phyloP scores from a whole-genome alignment of 2,888 invertebrate genomes.

The Nephrotoma guestfalica region DNA sequence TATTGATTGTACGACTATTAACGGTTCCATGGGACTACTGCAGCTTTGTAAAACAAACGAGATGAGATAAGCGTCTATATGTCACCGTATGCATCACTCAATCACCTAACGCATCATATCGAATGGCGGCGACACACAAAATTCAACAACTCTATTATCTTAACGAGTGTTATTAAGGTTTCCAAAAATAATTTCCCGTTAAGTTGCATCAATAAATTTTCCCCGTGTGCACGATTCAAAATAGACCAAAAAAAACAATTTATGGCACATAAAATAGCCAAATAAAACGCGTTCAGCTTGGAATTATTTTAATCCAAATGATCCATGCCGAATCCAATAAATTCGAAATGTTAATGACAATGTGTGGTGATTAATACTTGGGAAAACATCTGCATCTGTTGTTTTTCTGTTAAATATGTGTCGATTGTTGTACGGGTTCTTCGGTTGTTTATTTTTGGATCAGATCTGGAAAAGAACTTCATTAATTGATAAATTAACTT shows the following conservation, averaged over 20 bases:
- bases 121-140: not conserved
- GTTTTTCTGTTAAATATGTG: not conserved
- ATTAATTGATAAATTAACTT: not conserved
- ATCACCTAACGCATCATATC: not conserved
- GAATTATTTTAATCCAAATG: not conserved
- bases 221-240: not conserved
- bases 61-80: not conserved
- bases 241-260: not conserved
- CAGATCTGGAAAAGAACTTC: not conserved
- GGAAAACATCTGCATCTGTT: not conserved
- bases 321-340: not conserved
- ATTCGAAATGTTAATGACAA: not conserved
- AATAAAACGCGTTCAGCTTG: not conserved
- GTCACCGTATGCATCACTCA: not conserved
- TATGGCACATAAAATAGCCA: not conserved
- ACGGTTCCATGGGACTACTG: not conserved
- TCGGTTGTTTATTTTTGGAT: not conserved
- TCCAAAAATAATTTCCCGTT: not conserved
- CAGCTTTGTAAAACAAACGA: not conserved
- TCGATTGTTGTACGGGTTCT: not conserved
- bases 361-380: not conserved
- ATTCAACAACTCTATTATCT: not conserved
- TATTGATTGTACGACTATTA: not conserved
- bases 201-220: not conserved
- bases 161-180: not conserved